Evolutionary conservation across 2,888 invertebrate species (phyloP).

Genomic region (Boloria selene): DNA sequence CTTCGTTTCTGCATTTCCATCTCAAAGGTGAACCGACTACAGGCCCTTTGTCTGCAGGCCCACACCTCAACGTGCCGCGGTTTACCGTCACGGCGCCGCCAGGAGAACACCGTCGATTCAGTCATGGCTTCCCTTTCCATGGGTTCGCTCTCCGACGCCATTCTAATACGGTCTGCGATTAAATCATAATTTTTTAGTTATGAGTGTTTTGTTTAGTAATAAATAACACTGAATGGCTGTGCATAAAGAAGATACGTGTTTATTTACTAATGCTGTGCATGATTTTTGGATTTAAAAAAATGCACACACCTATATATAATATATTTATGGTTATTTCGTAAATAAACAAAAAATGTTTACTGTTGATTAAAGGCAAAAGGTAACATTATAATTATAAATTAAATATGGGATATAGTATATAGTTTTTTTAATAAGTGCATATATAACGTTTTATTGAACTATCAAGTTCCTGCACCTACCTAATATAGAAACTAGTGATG

Average conservation of each 20-base stretch:
- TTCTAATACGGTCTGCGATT: slow-evolving; percentile 84
- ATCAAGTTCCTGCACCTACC: no score
- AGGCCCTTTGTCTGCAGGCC: slow-evolving; percentile 73
- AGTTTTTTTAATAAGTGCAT: no score
- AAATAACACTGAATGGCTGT: slow-evolving; percentile 38
- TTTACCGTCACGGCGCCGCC: slow-evolving; percentile 81
- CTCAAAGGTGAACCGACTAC: slow-evolving; percentile 55
- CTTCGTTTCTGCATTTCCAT: slow-evolving; percentile 84
- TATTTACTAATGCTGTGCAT: slow-evolving; percentile 33
- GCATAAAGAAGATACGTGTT: slow-evolving; percentile 43
- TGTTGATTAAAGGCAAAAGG: no score
- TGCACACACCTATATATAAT: background rate
- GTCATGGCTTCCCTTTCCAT: slow-evolving; percentile 81
- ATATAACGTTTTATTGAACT: no score
- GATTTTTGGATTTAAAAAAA: slow-evolving; percentile 3
- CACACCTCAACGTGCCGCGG: slow-evolving; percentile 79
- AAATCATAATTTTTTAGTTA: slow-evolving; percentile 10
- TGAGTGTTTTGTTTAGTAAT: slow-evolving; percentile 29
- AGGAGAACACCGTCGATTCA: slow-evolving; percentile 76
- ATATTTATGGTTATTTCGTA: background rate
- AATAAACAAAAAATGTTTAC: background rate
- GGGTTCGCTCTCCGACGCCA: slow-evolving; percentile 87
- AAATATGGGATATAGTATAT: no score
- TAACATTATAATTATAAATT: no score
- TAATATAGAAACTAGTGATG: background rate